Evolutionary conservation across 2,888 invertebrate genomes (phyloP), one percentile per base, ranked within the genome.

Genomic region (Caenorhabditis sp.): DNA sequence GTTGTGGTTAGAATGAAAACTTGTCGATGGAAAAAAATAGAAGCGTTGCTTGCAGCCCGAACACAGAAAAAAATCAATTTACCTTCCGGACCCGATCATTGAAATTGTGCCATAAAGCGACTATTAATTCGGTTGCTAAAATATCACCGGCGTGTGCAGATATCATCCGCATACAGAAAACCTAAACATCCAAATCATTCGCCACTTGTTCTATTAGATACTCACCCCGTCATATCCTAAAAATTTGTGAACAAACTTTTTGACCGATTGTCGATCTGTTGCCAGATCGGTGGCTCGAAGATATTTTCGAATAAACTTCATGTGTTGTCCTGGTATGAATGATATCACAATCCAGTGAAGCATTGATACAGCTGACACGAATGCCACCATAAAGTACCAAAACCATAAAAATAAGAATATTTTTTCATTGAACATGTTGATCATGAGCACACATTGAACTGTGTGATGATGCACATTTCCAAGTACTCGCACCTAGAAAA

Each of bases 401-500:
- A 88, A 88, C 86, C 86, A 86, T 14, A 88, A 75, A 76, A 88
- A 88, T 61, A 88, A 79, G 67, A 88, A 88, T 53, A 88, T 88
- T 70, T 82, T 82, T 65, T 81, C 82, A 58, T 81, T 81, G 76
- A 81, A 79, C 86, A 86, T 86, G 67, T 86, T 87, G 74, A 87
- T 86, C 87, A 87, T 87, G 5, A 87, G 78, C 26, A 87, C 87
- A 59, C 87, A 87, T 79, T 87, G 88, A n/a, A 88, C 88, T 19
- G 88, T 88, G 77, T 88, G 86, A 72, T 88, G 88, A 66, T 88
- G 88, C 24, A 88, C 88, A 71, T 88, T 88, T 62, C 88, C 88
- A 62, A 90, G 83, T 78, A 89, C 89, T 58, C 90, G 86, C 43
- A 89, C 86, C 84, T 85, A 49, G 23, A 61, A 37, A 26, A 51